phyloP scores from a whole-genome alignment of 2,113 vertebrate species.

The Burhinus bistriatus region DNA sequence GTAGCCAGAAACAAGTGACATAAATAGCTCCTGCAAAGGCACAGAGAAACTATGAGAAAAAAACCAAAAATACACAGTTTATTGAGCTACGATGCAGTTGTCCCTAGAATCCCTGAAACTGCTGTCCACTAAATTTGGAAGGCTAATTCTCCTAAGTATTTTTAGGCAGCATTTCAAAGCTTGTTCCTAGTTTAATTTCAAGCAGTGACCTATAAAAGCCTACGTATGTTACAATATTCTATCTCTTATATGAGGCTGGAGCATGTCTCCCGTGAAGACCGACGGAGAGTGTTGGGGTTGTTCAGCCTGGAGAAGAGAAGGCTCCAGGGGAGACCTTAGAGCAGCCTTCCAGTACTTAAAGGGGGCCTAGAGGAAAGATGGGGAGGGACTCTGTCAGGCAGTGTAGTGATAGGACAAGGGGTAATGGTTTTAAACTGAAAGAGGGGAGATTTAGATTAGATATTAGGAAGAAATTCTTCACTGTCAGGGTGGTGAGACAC shows the following conservation, averaged over 20 bases:
- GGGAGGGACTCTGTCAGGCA: neutral
- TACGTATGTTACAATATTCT: rapidly evolving
- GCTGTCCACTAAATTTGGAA: neutral
- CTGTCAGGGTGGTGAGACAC: neutral
- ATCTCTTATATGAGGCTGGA: neutral
- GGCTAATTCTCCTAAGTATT: neutral
- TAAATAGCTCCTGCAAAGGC: neutral
- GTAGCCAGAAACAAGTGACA: neutral
- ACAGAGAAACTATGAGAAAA: neutral
- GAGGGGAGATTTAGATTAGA: neutral
- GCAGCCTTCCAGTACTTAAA: neutral
- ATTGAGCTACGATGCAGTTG: neutral
- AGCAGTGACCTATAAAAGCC: neutral
- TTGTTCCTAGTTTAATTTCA: neutral
- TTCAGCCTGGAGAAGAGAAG: neutral
- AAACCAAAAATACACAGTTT: neutral
- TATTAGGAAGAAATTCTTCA: neutral
- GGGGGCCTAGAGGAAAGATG: neutral
- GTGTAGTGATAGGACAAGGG: neutral
- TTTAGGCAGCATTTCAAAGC: neutral
- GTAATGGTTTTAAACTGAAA: neutral
- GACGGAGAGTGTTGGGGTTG: neutral
- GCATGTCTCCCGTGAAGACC: neutral
- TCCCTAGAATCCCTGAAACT: neutral
- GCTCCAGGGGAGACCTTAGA: neutral